Base-by-base conservation (phyloP, 2,113 vertebrate genomes). In the Tachysurus fulvidraco region DNA sequence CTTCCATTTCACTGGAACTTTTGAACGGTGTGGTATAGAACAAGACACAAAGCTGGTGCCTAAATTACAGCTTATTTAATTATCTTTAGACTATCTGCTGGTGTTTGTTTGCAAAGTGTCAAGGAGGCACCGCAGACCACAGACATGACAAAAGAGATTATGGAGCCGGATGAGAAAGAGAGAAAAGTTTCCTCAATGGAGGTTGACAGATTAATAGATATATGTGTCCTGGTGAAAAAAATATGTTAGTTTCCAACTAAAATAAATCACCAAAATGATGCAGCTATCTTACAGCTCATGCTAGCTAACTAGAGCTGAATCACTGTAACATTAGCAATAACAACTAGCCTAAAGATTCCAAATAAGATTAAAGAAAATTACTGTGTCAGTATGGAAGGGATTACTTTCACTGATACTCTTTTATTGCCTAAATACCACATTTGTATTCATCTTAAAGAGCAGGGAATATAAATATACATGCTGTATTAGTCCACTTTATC, bases 1-100 rank as follows among this genome's bases (percentile, higher is more conserved):
- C 65, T 86, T 83, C 87, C 25, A 41, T 36, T 81, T 83, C 65
- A 84, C 79, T 73, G 55, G 25, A 83, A 71, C 41, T 44, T 36
- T 64, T 25, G 5, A 69, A 21, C 16, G 23, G n/a, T 67, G 76
- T 41, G 65, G 50, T 83, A 76, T 50, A 79, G 44, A 85, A 76
- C 59, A 87, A 86, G 79, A 86, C 84, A 67, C 17, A 23, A 62
- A 52, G 80, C 62, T 74, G 60, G 23, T 59, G 44, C 46, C 64
- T 25, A 10, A 76, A 80, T 60, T 64, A 44, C n/a, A 83, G 60
- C 57, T 77, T 41, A n/a, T 87, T 62, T 55, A 23, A 84, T 84
- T 44, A 74, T n/a, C 69, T 19, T 19, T 65, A 64, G 41, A 30
- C 19, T 60, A 55, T 17, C 41, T 19, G 21, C 46, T 46, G 17